Conservation (phyloP, 2,888 invertebrate species). For the Dolichopus griseipennis region DNA sequence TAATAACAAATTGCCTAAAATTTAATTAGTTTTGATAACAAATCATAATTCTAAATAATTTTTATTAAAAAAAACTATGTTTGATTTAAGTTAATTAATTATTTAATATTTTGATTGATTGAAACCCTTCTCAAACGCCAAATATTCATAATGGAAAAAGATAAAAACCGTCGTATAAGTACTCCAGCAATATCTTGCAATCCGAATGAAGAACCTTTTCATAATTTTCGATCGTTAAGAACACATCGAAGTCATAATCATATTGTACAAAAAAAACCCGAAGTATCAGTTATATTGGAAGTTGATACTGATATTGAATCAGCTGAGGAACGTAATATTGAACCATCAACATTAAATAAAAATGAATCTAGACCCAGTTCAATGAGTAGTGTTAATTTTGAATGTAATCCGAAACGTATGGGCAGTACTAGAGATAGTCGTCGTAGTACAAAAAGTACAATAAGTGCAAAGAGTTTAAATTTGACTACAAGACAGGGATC, state of each 20-base stretch:
- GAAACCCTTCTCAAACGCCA: too few species aligned
- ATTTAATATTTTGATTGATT: too few species aligned
- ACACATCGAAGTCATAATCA: neutral
- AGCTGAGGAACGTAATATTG: neutral
- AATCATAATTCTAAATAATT: too few species aligned
- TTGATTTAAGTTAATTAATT: too few species aligned
- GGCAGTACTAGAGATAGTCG: neutral
- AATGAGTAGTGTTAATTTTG: neutral
- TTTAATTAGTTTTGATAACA: too few species aligned
- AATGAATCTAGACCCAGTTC: neutral
- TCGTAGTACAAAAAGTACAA: neutral
- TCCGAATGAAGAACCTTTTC: neutral
- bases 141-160: neutral
- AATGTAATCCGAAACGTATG: neutral
- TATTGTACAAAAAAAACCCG: neutral
- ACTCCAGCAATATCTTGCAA: neutral
- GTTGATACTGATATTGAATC: constrained; percentile 1
- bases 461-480: neutral
- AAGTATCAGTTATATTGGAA: neutral
- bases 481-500: neutral
- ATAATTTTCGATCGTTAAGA: neutral
- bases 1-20: too few species aligned
- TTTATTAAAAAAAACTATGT: too few species aligned
- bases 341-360: neutral
- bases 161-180: neutral